Evolutionary conservation across 2,113 vertebrate species (phyloP), one percentile per base, ranked within the genome.

Genomic region (Herpetotheres cachinnans): DNA sequence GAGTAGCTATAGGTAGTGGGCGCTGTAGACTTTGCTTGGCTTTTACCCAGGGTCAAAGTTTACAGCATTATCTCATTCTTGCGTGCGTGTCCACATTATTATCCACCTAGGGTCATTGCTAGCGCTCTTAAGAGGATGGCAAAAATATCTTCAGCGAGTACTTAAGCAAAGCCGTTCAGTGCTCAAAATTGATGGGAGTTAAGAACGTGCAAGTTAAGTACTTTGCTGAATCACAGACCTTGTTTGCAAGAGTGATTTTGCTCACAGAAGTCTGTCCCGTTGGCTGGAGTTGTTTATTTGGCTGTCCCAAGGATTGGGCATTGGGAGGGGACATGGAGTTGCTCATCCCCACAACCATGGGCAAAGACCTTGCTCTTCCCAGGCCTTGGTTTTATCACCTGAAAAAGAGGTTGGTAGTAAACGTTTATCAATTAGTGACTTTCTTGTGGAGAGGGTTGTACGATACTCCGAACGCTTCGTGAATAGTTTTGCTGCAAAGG

Each of bases 81-180:
- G 15, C 2, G 11, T 4, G 3, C 2, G 0, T 42, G 63, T 19
- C 40, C 65, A 19, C 3, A 1, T 20, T 22, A 0, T 1, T 11
- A 40, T 27, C 42, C 58, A 13, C 38, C 40, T 2, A 7, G 2
- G 83, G 47, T 73, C 67, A 30, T 47, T 9, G 0, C 26, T 11
- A 38, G 6, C 0, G 4, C 82, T 65, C 55, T 12, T 55, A 9
- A 44, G 25, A 81, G 76, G 46, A 69, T 73, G 63, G 27, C 49
- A 46, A 26, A 79, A 76, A 20, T 4, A 2, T 52, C 63, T 42
- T 86, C 36, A 58, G 34, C 0, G 3, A n/a, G 49, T 49, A 32
- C 63, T 72, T 46, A 26, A 73, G 85, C 42, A 21, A 50, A 96
- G 85, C 62, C 19, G 2, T 38, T 62, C 1, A 3, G 49, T 17